These are phyloP conservation scores for Incurvaria masculella DNA, from an alignment of 2,888 invertebrate species.

Conservation along the genomic window DNA sequence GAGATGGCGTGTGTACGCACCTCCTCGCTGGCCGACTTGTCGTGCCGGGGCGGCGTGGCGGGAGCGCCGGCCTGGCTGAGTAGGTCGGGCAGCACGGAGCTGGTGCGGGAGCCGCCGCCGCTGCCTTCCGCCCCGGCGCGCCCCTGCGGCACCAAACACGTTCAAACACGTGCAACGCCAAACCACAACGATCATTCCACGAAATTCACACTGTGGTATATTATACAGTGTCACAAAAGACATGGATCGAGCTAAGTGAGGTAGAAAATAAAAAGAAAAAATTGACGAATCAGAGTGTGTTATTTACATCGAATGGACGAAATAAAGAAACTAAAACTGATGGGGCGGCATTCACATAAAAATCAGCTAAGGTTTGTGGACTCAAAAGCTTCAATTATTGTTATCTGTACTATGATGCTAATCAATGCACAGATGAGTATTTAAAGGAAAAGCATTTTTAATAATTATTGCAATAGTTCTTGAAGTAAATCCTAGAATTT, in stretches of 20 bases:
- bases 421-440: too few relatives aligned
- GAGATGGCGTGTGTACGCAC: constrained; percentile 52
- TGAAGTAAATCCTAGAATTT: too few relatives aligned
- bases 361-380: too few relatives aligned
- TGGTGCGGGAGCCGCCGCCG: constrained; percentile 76
- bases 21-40: constrained; percentile 95
- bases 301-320: too few relatives aligned
- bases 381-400: too few relatives aligned
- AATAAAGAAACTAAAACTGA: too few relatives aligned
- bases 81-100: constrained; percentile 93
- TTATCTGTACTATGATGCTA: too few relatives aligned
- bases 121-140: constrained; percentile 53
- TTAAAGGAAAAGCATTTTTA: too few relatives aligned
- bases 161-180: neutral
- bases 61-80: constrained; percentile 85
- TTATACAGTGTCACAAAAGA: neutral
- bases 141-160: constrained; percentile 25
- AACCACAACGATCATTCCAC: neutral
- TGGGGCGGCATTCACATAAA: too few relatives aligned
- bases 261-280: neutral
- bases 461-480: too few relatives aligned
- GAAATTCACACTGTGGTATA: neutral
- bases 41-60: constrained; percentile 83
- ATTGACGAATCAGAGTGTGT: too few relatives aligned
- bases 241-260: neutral